Evolutionary conservation across 92 coral and sea anemone species (phyloP).

Genomic region (Isaurus tuberculatus): DNA sequence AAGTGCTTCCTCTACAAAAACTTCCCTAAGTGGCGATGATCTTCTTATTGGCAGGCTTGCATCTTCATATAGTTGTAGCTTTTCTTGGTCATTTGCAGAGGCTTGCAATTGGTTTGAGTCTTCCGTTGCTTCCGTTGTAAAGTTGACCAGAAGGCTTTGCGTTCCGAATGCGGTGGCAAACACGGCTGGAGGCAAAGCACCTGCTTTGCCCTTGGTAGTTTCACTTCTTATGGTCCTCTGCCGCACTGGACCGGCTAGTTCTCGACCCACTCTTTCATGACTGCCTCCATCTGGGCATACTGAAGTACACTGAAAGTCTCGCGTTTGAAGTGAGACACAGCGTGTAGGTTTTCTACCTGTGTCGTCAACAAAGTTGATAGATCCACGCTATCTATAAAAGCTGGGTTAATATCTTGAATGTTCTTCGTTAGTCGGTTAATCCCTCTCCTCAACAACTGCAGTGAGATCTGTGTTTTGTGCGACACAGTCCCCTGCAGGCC

Average conservation of each 20-base stretch:
- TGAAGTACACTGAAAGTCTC: not conserved
- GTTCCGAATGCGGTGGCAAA: not conserved
- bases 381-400: not conserved
- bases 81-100: not conserved
- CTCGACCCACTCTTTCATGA: slow-evolving; percentile 1
- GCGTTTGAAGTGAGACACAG: not conserved
- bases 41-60: too few relatives aligned
- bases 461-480: slow-evolving; percentile 2
- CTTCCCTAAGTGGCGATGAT: too few relatives aligned
- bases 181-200: not conserved
- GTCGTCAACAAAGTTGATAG: not conserved
- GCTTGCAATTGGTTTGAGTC: slow-evolving; percentile 10
- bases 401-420: not conserved
- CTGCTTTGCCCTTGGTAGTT: too few relatives aligned
- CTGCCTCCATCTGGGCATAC: not conserved
- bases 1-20: too few relatives aligned
- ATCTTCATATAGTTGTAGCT: too few relatives aligned
- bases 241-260: slow-evolving; percentile 12
- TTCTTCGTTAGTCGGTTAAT: not conserved
- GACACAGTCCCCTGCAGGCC: slow-evolving; percentile 36
- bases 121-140: not conserved
- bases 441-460: not conserved
- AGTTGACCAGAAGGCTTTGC: too few relatives aligned
- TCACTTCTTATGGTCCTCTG: not conserved
- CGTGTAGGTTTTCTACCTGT: slow-evolving; percentile 1